Base-by-base conservation (phyloP, 2,888 invertebrate genomes). In the Xylota segnis region DNA sequence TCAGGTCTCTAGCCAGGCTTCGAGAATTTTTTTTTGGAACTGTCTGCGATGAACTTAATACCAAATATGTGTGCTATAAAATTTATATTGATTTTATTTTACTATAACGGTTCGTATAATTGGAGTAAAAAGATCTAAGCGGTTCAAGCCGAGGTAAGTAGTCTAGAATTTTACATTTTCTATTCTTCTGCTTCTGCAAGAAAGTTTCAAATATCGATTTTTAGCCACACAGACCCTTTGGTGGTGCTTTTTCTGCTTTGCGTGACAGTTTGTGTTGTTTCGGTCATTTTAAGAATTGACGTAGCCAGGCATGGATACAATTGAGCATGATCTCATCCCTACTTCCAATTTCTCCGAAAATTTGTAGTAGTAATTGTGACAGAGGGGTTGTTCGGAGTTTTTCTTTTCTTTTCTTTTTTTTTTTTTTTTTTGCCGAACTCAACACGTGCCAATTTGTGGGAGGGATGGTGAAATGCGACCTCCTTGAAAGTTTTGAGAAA, bases 81-180 rank as follows among this genome's bases (percentile, higher is more conserved):
- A 90, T 91, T 92, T 89, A 92, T 92, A 90, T 90, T 92, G 90
- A 92, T 92, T 90, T 91, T 92, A 89, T 92, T 92, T 91, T 92
- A 91, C 90, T 92, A 92, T 88, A 92, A 92, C 91, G 92, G 92
- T 89, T 92, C 92, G 82, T 92, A 92, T 89, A 92, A 92, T 92
- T 92, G 92, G 92, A 92, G 90, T 92, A 91, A 90, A 90, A 91
- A 90, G 88, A 88, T 89, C 76, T 91, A 91, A 91, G 47, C 43
- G 32, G 14, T 65, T 58, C 37, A 82, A 71, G 76, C 18, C 12
- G 23, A 50, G 50, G 50, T 50, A 50, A 50, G 50, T 50, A 50
- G 50, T 50, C 10, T 43, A 14, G 14, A 18, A 18, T 23, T 23
- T 23, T 23, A 23, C 23, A 47, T 32, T 56, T 34, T n/a, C 6